Evolutionary conservation across 2,113 vertebrate genomes (phyloP), one percentile per base, ranked within the genome.

Genomic region (Nyctibius bracteatus): DNA sequence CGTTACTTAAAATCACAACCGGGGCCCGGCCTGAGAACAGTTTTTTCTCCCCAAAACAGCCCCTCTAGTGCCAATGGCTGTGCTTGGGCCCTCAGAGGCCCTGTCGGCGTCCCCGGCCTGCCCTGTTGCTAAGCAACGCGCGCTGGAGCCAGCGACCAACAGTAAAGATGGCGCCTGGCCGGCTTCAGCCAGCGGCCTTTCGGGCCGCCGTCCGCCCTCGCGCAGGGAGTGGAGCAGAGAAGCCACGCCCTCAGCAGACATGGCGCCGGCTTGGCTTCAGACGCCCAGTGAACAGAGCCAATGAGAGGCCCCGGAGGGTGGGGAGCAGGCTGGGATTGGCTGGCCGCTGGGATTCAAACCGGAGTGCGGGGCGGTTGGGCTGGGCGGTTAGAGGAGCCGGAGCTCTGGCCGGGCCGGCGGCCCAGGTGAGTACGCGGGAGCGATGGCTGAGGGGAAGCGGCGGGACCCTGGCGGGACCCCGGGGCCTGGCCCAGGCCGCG

Each of bases 181-280:
- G 9, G 44, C 90, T 52, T 97, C 96, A 27, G 3, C 37, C 2
- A 2, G 3, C 7, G 1, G 0, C 4, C 10, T 0, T 6, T 4
- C 0, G 2, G 4, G 5, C 1, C 2, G 0, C 1, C 3, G 5
- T 2, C 14, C 15, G 17, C 33, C 12, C 7, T 7, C 3, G 3
- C 16, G 2, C 12, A 1, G 13, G 37, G 8, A 7, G 28, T 0
- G 16, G 11, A 7, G 28, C 12, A 0, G 12, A 31, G 21, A 33
- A 8, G 31, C 58, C 8, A 0, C 9, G 58, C 92, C 96, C 95
- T 91, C 33, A 94, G 9, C 51, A 74, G 27, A 54, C 94, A 94
- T 91, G 93, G 92, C 78, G 14, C 2, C 59, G 0, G 5, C 25
- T 24, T 3, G 92, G 72, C 92, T 94, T 95, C 96, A 46, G 37